Conservation (phyloP, 2,888 invertebrate species). For the Noctua janthe region DNA sequence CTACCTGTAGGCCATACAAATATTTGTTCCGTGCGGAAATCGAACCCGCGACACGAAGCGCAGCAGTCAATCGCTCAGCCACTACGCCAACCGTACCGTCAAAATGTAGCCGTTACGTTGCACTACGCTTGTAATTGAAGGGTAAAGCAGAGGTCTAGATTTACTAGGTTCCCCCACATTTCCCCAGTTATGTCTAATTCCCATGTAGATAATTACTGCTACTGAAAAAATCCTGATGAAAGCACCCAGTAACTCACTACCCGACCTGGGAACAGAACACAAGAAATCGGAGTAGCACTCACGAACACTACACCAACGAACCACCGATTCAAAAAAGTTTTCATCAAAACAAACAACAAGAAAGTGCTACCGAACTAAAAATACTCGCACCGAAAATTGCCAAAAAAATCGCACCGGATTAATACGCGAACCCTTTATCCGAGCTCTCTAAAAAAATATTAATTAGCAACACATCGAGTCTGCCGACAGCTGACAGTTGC, state of each 20-base stretch:
- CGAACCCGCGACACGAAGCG: too few species aligned
- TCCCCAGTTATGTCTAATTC: neutral
- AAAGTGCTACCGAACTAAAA: neutral
- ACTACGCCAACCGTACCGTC: too few species aligned
- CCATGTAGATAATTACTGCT: neutral
- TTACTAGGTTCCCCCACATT: neutral
- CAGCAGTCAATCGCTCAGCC: too few species aligned
- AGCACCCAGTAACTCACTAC: neutral
- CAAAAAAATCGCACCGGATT: constrained; percentile 14
- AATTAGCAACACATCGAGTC: constrained; percentile 72
- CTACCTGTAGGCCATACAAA: too few species aligned
- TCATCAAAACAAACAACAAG: neutral
- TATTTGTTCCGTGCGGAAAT: too few species aligned
- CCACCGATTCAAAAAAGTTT: neutral
- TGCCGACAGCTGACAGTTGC: constrained; percentile 85
- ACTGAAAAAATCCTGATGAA: neutral
- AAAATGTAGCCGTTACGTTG: neutral
- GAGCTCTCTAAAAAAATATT: constrained; percentile 68
- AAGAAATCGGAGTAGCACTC: neutral
- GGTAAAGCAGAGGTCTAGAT: neutral
- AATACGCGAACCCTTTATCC: constrained; percentile 62
- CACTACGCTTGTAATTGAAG: neutral
- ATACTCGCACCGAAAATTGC: constrained; percentile 5
- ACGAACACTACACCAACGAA: neutral
- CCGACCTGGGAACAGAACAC: neutral